These are phyloP conservation scores for Mustelus asterias DNA, from an alignment of 2,113 vertebrate species.

Conservation along the genomic window DNA sequence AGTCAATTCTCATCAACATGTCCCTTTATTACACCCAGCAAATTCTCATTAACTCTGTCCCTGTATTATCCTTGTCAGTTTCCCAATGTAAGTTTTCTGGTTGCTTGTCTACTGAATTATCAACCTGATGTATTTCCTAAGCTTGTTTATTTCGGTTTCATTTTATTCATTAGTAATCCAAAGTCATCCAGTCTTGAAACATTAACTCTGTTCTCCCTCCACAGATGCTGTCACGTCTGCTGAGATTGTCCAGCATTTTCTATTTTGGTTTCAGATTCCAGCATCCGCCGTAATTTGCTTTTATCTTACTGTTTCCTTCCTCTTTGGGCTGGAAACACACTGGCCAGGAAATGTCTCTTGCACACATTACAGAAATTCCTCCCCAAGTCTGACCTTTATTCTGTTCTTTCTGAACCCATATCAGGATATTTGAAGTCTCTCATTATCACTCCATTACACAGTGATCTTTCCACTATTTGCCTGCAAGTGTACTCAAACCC, in stretches of 20 bases:
- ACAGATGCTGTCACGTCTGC: no score
- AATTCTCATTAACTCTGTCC: background rate
- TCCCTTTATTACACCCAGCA: background rate
- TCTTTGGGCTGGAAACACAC: background rate
- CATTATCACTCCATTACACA: background rate
- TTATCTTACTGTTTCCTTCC: background rate
- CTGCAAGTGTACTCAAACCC: background rate
- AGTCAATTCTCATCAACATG: no score
- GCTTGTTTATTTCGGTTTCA: background rate
- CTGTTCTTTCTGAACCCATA: background rate
- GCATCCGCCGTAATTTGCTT: no score
- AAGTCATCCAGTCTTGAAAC: background rate
- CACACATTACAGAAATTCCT: background rate
- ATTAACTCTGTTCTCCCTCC: no score
- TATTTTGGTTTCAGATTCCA: no score
- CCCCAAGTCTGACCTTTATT: background rate
- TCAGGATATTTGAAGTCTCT: background rate
- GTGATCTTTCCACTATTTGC: background rate
- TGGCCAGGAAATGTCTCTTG: background rate
- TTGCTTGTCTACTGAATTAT: background rate
- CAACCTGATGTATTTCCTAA: background rate
- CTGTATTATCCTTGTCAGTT: no score
- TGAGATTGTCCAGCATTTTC: no score
- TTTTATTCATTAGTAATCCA: background rate
- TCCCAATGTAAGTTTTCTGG: background rate